Conservation (phyloP, 2,888 invertebrate species). For the Eilema depressum region DNA sequence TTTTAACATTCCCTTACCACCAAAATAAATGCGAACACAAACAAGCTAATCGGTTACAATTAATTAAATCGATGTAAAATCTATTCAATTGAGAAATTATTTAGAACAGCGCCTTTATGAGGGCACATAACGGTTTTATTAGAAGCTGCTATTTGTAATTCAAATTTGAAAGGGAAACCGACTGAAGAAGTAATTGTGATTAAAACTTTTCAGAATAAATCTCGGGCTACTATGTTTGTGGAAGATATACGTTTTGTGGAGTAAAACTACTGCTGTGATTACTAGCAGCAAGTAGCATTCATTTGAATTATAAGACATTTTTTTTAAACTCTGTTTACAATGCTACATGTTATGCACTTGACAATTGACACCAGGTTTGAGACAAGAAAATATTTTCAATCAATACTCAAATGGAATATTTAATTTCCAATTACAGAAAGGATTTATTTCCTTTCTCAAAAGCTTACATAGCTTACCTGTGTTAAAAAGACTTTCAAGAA, state of each 20-base stretch:
- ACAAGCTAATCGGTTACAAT: slow-evolving; percentile 36
- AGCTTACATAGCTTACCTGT: no score
- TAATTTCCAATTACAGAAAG: no score
- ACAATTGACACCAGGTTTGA: no score
- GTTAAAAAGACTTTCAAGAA: neutral
- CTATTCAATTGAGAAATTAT: slow-evolving; percentile 51
- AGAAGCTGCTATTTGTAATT: slow-evolving; percentile 54
- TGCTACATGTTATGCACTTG: no score
- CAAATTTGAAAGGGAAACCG: slow-evolving; percentile 44
- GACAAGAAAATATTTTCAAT: no score
- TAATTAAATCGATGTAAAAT: slow-evolving; percentile 51
- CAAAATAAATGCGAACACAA: neutral
- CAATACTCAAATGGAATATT: no score
- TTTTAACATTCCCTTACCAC: no score
- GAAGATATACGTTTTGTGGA: neutral
- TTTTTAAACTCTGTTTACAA: no score
- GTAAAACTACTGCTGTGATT: neutral
- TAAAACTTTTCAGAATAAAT: slow-evolving; percentile 22
- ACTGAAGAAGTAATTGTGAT: slow-evolving; percentile 35
- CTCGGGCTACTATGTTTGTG: neutral
- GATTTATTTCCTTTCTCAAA: no score
- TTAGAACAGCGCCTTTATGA: slow-evolving; percentile 42
- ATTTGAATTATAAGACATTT: no score
- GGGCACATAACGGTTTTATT: slow-evolving; percentile 49
- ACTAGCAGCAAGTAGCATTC: neutral